These are phyloP conservation scores for Myanophis thanlyinensis DNA, from an alignment of 2,113 vertebrate species.

Conservation along the genomic window DNA sequence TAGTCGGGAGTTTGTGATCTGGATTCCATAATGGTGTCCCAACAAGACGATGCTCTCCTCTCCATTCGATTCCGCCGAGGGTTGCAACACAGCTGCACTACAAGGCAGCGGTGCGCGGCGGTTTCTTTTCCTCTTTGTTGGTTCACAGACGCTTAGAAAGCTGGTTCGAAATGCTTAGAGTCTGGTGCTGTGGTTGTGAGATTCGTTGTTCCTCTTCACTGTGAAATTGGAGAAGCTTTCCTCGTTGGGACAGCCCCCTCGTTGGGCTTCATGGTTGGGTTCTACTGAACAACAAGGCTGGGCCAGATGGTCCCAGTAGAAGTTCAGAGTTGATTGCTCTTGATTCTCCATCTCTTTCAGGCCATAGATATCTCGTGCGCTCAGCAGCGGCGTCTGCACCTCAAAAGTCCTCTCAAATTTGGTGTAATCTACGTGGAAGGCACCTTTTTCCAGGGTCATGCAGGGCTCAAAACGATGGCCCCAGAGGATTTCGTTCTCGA, in stretches of 20 bases:
- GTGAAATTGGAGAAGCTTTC: neutral
- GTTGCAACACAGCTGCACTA: neutral
- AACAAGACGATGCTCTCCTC: neutral
- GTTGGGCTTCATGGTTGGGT: neutral
- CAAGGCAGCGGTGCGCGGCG: fast-evolving
- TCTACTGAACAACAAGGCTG: slow-evolving; percentile 6
- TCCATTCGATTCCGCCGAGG: neutral
- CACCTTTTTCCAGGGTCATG: slow-evolving; percentile 81
- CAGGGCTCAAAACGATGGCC: slow-evolving; percentile 81
- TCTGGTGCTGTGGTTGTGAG: neutral
- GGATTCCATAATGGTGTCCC: no score
- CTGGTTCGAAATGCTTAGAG: slow-evolving; percentile 10
- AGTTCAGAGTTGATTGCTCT: slow-evolving; percentile 50
- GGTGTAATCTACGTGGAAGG: slow-evolving; percentile 77
- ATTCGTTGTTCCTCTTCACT: neutral
- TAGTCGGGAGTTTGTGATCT: no score
- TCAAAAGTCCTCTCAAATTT: slow-evolving; percentile 81
- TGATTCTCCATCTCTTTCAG: slow-evolving; percentile 50
- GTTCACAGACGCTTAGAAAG: neutral
- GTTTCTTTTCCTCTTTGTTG: neutral
- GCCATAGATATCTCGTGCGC: slow-evolving; percentile 69
- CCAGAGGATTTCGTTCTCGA: slow-evolving; percentile 80
- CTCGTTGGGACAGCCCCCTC: neutral
- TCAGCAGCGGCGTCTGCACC: slow-evolving; percentile 70
- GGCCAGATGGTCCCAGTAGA: slow-evolving; percentile 58